These are phyloP conservation scores for Brassicogethes aeneus DNA, from an alignment of 2,888 invertebrate genomes.

Conservation along the genomic window DNA sequence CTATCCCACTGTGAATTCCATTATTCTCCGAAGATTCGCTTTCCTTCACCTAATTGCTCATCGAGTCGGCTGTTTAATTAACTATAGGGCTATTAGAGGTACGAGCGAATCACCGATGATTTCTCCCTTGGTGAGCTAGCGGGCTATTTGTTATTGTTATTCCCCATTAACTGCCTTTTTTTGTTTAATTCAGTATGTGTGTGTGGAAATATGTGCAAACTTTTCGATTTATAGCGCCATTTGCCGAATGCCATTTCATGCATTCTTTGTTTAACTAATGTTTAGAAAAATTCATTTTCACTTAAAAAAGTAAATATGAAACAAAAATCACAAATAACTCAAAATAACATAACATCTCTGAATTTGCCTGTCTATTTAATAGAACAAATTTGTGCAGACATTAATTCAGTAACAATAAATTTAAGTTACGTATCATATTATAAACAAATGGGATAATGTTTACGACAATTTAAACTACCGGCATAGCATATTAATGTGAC, in stretches of 20 bases:
- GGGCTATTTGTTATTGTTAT: constrained; percentile 1
- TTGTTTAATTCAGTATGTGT: not conserved
- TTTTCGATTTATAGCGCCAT: not conserved
- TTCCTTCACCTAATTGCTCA: constrained; percentile 16
- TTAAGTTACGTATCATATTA: not conserved
- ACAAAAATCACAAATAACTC: too few species aligned
- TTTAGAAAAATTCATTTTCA: too few species aligned
- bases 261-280: too few species aligned
- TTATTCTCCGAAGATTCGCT: too few species aligned
- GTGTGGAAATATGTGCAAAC: not conserved
- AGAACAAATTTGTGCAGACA: not conserved
- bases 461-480: constrained; percentile 1
- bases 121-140: constrained; percentile 1
- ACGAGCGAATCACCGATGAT: not conserved
- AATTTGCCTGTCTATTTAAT: not conserved
- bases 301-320: too few species aligned
- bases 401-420: not conserved
- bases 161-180: not conserved
- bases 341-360: too few species aligned
- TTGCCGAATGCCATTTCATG: too few species aligned
- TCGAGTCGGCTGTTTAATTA: constrained; percentile 17
- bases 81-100: constrained; percentile 10
- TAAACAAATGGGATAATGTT: not conserved
- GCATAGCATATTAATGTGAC: not conserved
- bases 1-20: too few species aligned